Base-by-base conservation (phyloP, 2,888 invertebrate genomes). In the Crepidodera aurea region DNA sequence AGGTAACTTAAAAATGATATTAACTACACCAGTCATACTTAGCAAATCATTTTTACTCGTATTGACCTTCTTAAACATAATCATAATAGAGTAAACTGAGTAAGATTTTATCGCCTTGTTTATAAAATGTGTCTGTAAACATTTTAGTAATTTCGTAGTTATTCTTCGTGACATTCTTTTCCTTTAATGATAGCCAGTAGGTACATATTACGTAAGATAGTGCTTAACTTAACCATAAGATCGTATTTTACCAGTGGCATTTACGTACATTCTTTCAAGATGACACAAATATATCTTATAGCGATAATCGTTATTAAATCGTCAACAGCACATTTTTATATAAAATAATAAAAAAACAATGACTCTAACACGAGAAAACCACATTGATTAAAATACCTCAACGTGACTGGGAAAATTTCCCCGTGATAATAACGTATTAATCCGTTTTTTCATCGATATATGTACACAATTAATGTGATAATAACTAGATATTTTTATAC, bases 381-480 rank as follows among this genome's bases (percentile, higher is more conserved):
- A 39, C 63, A 63, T 34, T 50, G 59, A 60, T 63, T 63, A 59
- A 63, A 63, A 55, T 59, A 55, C 42, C 55, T 56, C 40, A 44
- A 60, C 50, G 37, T 63, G 60, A 55, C 59, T 60, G 29, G 25
- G 55, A 58, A 51, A 63, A 60, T 63, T 63, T 63, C 39, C 62
- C 59, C 55, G 25, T 50, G 60, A 60, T 59, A 60, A 50, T 58
- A 59, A 63, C 25, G 54, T 39, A 51, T 51, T 51, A 60, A 63
- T 60, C 55, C 34, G 16, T 56, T 39, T 37, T 48, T 39, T 25
- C 29, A 56, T 55, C 50, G 55, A 56, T 46, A 39, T 54, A 60
- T 19, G 54, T 53, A 53, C 39, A 27, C 40, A 39, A 39, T 39
- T 53, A 25, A 39, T 34, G 34, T 13, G 15, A 40, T 40, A 18